Evolutionary conservation across 2,888 invertebrate species (phyloP).

Genomic region (Schizotus pectinicornis): DNA sequence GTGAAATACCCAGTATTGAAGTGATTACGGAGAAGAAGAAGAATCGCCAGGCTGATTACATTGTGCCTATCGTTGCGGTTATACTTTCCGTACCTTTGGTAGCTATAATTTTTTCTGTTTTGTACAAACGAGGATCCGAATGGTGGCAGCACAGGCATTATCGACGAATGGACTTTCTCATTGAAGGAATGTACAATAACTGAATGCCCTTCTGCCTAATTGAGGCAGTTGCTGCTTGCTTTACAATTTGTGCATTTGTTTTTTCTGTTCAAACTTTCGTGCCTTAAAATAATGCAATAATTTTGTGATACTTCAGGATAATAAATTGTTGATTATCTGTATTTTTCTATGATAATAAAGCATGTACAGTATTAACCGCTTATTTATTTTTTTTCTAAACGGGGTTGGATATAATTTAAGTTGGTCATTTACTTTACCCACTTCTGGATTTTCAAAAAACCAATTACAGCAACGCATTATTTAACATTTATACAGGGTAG

Average conservation of each 20-base stretch:
- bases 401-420: too few relatives aligned
- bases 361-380: conserved; percentile 2
- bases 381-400: too few relatives aligned
- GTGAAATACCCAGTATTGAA: conserved; percentile 49
- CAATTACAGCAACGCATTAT: too few relatives aligned
- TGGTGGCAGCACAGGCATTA: conserved; percentile 88
- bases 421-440: too few relatives aligned
- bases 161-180: conserved; percentile 84
- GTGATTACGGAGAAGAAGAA: conserved; percentile 30
- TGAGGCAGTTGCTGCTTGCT: conserved; percentile 12
- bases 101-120: conserved; percentile 69
- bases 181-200: conserved; percentile 90
- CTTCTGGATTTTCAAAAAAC: too few relatives aligned
- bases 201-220: conserved; percentile 54
- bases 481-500: too few relatives aligned
- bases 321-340: conserved; percentile 33
- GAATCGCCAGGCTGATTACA: conserved; percentile 64
- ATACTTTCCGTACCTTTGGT: conserved; percentile 78
- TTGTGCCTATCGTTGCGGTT: conserved; percentile 76
- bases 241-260: conserved; percentile 11
- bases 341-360: conserved; percentile 25
- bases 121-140: conserved; percentile 75
- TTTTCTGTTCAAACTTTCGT: conserved; percentile 22
- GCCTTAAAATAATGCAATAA: conserved; percentile 41
- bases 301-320: conserved; percentile 42